Evolutionary conservation across 2,113 vertebrate genomes (phyloP).

Genomic region (Carettochelys insculpta): DNA sequence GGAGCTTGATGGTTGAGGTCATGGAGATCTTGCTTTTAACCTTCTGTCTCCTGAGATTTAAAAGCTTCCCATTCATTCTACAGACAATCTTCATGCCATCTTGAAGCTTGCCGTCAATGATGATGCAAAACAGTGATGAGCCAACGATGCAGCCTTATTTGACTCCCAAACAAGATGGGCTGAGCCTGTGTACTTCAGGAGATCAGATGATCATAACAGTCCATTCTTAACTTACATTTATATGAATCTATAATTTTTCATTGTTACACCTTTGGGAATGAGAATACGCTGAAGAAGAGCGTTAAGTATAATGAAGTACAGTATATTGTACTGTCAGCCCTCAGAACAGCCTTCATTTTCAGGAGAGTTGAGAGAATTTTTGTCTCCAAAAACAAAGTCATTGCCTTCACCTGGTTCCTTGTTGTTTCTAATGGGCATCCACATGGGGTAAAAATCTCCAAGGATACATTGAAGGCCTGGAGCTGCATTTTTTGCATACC

Average conservation of each 20-base stretch:
- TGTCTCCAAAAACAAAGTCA: not conserved
- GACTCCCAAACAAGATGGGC: too few species aligned
- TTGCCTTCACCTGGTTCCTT: not conserved
- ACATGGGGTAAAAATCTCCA: not conserved
- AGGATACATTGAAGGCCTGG: not conserved
- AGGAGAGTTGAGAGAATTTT: not conserved
- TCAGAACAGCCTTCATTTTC: not conserved
- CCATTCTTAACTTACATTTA: not conserved
- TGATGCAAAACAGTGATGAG: too few species aligned
- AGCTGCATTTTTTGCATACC: not conserved
- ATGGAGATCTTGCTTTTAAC: too few species aligned
- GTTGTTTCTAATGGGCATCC: fast-evolving
- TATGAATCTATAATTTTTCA: not conserved
- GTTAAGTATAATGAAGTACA: slow-evolving; percentile 46
- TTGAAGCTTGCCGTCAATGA: too few species aligned
- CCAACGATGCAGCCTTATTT: too few species aligned
- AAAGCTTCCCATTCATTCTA: too few species aligned
- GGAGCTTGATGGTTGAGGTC: too few species aligned
- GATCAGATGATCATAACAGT: not conserved
- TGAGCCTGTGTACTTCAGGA: not conserved
- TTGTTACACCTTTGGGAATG: not conserved
- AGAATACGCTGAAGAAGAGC: not conserved
- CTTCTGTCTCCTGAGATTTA: too few species aligned
- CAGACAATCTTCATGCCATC: too few species aligned
- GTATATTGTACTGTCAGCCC: slow-evolving; percentile 56